These are phyloP conservation scores for Scaptomyza caliginosa DNA, from an alignment of 2,888 invertebrate genomes.

Conservation along the genomic window DNA sequence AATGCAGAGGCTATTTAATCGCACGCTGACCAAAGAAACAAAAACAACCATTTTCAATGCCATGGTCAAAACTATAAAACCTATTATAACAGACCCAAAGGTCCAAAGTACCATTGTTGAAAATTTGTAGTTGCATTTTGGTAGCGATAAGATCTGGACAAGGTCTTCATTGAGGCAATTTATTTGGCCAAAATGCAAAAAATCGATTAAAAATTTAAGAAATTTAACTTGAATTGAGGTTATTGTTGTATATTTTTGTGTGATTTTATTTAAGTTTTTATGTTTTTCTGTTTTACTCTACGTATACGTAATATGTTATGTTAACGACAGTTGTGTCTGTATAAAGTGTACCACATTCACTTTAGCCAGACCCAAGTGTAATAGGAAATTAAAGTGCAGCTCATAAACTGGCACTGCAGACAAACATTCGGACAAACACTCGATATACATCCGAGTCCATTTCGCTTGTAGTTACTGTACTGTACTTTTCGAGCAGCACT, in stretches of 20 bases:
- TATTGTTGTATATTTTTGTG: background rate
- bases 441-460: slow-evolving; percentile 18
- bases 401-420: slow-evolving; percentile 1
- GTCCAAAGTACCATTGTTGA: slow-evolving; percentile 20
- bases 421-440: slow-evolving; percentile 1
- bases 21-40: slow-evolving; percentile 55
- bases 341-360: background rate
- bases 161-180: slow-evolving; percentile 22
- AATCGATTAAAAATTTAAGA: slow-evolving; percentile 48
- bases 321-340: background rate
- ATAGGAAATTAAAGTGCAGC: background rate
- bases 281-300: background rate
- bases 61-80: slow-evolving; percentile 51
- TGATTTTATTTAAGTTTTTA: background rate
- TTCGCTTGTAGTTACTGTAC: slow-evolving; percentile 29
- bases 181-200: slow-evolving; percentile 2
- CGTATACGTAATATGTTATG: background rate
- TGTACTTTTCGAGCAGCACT: slow-evolving; percentile 11
- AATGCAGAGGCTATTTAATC: slow-evolving; percentile 33
- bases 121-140: slow-evolving; percentile 45
- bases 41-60: slow-evolving; percentile 56
- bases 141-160: slow-evolving; percentile 60
- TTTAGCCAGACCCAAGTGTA: background rate
- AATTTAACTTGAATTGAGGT: background rate
- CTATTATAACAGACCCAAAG: slow-evolving; percentile 11